phyloP scores from a whole-genome alignment of 1,140 invertebrate species.

The Tetraneura akinire region DNA sequence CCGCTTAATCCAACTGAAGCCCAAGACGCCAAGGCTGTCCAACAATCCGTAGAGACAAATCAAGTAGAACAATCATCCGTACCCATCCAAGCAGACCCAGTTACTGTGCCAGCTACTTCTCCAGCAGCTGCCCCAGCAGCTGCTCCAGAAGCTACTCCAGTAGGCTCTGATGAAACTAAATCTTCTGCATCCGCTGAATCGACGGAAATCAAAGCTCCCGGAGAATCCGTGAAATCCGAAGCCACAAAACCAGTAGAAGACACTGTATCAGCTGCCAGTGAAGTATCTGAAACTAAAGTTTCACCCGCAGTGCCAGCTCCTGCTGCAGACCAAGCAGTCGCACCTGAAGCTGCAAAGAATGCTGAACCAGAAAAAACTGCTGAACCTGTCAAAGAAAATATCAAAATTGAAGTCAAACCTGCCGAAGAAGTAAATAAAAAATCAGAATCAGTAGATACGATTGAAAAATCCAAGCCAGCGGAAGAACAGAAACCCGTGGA shows the following conservation, averaged over 20 bases:
- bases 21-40: slow-evolving; percentile 55
- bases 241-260: slow-evolving; percentile 24
- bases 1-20: slow-evolving; percentile 59
- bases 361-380: slow-evolving; percentile 52
- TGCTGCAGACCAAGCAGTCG: background rate
- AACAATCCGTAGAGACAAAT: slow-evolving; percentile 29
- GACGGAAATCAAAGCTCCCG: slow-evolving; percentile 35
- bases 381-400: background rate
- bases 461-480: slow-evolving; percentile 23
- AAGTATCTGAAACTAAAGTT: slow-evolving; percentile 52
- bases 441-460: slow-evolving; percentile 32
- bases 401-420: slow-evolving; percentile 2
- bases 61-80: slow-evolving; percentile 30
- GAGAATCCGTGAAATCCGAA: slow-evolving; percentile 28
- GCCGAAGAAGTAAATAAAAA: background rate
- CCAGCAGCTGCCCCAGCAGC: slow-evolving; percentile 53
- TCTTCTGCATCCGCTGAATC: slow-evolving; percentile 17
- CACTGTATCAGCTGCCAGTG: slow-evolving; percentile 47
- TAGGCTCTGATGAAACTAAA: slow-evolving; percentile 41
- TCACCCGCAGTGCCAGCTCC: slow-evolving; percentile 36
- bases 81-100: slow-evolving; percentile 12
- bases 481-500: slow-evolving; percentile 35
- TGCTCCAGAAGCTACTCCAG: slow-evolving; percentile 52
- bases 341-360: slow-evolving; percentile 50
- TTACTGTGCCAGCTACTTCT: slow-evolving; percentile 30